phyloP scores from a whole-genome alignment of 1,140 invertebrate species.

The Lepidurus apus region DNA sequence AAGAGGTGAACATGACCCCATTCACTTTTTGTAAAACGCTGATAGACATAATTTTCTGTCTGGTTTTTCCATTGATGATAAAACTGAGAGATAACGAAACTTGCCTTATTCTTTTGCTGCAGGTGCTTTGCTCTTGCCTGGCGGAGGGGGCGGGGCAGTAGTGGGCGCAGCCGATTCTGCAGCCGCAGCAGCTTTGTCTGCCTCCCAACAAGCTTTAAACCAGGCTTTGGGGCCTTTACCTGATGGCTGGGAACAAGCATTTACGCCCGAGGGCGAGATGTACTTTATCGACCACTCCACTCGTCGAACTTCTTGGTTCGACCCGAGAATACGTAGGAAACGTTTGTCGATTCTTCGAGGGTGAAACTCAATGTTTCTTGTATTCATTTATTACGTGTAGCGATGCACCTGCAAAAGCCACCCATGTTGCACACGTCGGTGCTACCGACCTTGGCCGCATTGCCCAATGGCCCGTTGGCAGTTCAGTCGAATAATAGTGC shows the following conservation, averaged over 20 bases:
- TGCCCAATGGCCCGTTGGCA: slow-evolving; percentile 42
- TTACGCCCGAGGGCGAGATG: slow-evolving; percentile 85
- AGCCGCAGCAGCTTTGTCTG: slow-evolving; percentile 32
- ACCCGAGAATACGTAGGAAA: slow-evolving; percentile 88
- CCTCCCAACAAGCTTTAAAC: slow-evolving; percentile 36
- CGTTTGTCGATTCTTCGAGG: slow-evolving; percentile 26
- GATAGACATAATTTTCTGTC: neutral
- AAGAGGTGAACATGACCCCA: neutral
- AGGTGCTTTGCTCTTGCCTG: neutral
- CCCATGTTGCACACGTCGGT: slow-evolving; percentile 53
- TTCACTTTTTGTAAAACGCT: neutral
- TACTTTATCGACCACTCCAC: slow-evolving; percentile 97
- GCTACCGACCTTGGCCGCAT: slow-evolving; percentile 42
- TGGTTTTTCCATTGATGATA: neutral
- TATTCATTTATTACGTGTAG: slow-evolving; percentile 46
- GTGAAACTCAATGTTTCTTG: slow-evolving; percentile 28
- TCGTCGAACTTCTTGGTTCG: slow-evolving; percentile 93
- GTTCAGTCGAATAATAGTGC: slow-evolving; percentile 42
- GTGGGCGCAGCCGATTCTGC: neutral
- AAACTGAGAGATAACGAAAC: neutral
- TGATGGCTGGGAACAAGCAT: slow-evolving; percentile 92
- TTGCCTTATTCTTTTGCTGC: neutral
- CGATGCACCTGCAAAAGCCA: slow-evolving; percentile 64
- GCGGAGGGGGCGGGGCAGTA: neutral
- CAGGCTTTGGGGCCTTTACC: slow-evolving; percentile 71